Evolutionary conservation across 2,888 invertebrate species (phyloP), one percentile per base, ranked within the genome.

Genomic region (Nymphalis urticae): DNA sequence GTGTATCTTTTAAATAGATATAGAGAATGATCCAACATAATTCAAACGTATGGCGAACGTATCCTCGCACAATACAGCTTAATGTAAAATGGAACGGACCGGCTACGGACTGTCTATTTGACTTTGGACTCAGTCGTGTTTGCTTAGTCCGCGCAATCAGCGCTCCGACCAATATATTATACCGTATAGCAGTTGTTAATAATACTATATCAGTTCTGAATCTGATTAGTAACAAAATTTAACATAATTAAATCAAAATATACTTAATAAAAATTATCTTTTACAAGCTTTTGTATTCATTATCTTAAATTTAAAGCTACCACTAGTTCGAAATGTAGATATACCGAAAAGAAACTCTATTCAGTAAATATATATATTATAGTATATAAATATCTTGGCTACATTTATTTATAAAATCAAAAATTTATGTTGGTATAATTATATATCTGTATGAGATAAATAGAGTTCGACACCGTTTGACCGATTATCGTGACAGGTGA

Each of bases 101-200:
- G 56, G 58, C 67, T 71, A 66, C 66, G 61, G 59, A 53, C 59
- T 66, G 72, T 68, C 66, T 73, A 53, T 88, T 85, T 88, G 84
- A 82, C 70, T 85, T 85, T 79, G 82, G 79, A 82, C 81, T 75
- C 78, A 68, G 76, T 74, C 73, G 73, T 86, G 82, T 88, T 88
- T 85, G 80, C 75, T 75, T 75, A 79, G 83, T 79, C 79, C 80
- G 82, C 77, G 84, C 85, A 87, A 88, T 88, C 87, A 88, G 83
- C 76, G 77, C 71, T 73, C 69, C 56, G 65, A 62, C 53, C 67
- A 61, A 64, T 71, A 63, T 54, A 68, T 66, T 62, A 54, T 63
- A 53, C 59, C 54, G 10, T 58, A 58, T 42, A 42, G n/a, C 19
- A 19, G 17, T 42, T 42, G 42, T 42, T 42, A 54, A 54, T 24